Conservation (phyloP, 2,888 invertebrate species). For the Leptopilina syphax region DNA sequence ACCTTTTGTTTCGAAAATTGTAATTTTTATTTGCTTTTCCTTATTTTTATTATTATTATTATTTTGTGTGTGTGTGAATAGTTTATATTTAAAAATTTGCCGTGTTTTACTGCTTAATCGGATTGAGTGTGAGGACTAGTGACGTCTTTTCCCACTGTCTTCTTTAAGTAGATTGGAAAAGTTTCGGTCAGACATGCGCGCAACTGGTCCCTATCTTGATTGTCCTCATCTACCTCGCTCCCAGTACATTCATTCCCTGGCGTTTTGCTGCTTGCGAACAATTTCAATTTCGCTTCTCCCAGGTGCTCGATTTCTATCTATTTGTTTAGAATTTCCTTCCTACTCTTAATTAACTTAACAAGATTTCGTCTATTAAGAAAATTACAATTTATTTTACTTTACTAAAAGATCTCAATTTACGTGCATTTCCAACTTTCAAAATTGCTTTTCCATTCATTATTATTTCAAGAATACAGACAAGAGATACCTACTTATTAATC, state of each 20-base stretch:
- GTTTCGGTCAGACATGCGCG: constrained; percentile 36
- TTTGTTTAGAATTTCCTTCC: background rate
- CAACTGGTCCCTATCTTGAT: constrained; percentile 30
- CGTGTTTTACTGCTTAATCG: background rate
- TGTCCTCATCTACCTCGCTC: constrained; percentile 22
- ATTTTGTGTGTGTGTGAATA: background rate
- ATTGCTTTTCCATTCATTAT: background rate
- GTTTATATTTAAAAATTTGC: background rate
- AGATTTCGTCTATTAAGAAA: background rate
- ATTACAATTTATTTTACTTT: background rate
- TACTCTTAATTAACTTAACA: constrained; percentile 9
- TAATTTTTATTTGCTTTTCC: background rate
- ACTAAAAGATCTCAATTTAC: background rate
- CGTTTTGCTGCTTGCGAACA: constrained; percentile 31
- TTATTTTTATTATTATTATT: background rate
- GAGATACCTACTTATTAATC: no score
- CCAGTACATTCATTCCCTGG: constrained; percentile 22
- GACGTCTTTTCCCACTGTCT: constrained; percentile 19
- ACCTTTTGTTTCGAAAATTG: no score
- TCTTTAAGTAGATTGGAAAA: constrained; percentile 34
- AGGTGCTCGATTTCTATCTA: constrained; percentile 21
- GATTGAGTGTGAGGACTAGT: background rate
- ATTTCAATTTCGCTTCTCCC: constrained; percentile 27
- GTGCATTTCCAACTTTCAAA: background rate
- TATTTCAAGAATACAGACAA: background rate